Conservation (phyloP, 2,113 vertebrate genomes). For the Seriola quinqueradiata region DNA sequence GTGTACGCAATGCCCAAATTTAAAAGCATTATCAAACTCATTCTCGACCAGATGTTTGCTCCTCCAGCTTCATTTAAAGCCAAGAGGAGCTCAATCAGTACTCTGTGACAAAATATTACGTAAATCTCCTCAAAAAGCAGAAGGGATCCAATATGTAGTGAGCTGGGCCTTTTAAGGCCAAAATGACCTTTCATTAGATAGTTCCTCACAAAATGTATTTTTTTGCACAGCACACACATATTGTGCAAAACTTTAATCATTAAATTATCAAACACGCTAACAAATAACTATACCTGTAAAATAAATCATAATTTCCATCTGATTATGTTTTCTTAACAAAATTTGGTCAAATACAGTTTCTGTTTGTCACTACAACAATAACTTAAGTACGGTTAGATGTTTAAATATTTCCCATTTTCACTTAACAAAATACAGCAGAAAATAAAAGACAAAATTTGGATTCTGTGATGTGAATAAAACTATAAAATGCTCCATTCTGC, state of each 20-base stretch:
- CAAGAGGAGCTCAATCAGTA: constrained; percentile 20
- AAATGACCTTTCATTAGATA: too few relatives aligned
- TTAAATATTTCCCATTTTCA: too few relatives aligned
- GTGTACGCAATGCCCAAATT: constrained; percentile 34
- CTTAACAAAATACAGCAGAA: too few relatives aligned
- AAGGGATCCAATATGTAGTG: constrained; percentile 6
- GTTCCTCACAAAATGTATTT: too few relatives aligned
- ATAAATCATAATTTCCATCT: too few relatives aligned
- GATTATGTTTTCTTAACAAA: not conserved
- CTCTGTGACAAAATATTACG: not conserved
- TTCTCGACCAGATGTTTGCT: constrained; percentile 61
- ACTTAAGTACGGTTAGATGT: too few relatives aligned
- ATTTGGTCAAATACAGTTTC: not conserved
- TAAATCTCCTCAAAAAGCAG: constrained; percentile 1
- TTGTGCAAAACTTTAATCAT: too few relatives aligned
- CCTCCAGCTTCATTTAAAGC: constrained; percentile 23
- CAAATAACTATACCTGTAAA: too few relatives aligned
- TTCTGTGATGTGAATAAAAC: not conserved
- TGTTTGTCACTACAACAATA: not conserved
- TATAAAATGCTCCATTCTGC: too few relatives aligned
- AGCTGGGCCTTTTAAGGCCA: not conserved
- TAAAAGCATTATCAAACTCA: constrained; percentile 45
- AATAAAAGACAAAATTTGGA: too few relatives aligned
- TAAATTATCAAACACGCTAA: too few relatives aligned
- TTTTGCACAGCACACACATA: too few relatives aligned